phyloP scores from a whole-genome alignment of 2,113 vertebrate species.

The Callaeas wilsoni region DNA sequence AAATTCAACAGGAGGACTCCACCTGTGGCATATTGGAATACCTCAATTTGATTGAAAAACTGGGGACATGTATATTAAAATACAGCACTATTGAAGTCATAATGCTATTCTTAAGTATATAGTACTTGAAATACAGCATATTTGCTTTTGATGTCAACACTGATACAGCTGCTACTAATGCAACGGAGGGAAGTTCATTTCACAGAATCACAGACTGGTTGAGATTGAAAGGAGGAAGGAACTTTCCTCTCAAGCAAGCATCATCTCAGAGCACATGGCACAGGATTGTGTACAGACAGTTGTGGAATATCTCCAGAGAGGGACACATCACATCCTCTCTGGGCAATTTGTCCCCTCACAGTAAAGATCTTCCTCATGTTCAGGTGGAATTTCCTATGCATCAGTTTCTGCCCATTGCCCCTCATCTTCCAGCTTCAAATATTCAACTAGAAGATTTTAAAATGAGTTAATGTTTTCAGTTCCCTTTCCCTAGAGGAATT shows the following conservation, averaged over 20 bases:
- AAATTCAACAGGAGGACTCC: not conserved
- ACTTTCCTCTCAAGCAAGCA: not conserved
- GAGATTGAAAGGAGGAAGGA: no score
- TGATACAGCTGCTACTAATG: not conserved
- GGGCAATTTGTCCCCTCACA: accelerated
- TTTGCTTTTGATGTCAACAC: not conserved
- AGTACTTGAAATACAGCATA: not conserved
- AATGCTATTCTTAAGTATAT: not conserved
- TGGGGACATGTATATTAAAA: not conserved
- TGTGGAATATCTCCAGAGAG: not conserved
- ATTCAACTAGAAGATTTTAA: not conserved
- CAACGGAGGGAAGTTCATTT: not conserved
- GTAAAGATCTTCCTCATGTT: not conserved
- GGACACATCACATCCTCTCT: not conserved
- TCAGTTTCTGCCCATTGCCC: not conserved
- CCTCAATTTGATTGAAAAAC: not conserved
- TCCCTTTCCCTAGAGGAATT: not conserved
- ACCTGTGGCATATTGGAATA: not conserved
- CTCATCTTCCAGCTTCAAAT: not conserved
- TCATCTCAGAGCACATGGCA: not conserved
- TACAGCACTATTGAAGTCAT: not conserved
- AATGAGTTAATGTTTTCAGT: not conserved
- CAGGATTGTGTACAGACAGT: not conserved
- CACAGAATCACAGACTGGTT: not conserved
- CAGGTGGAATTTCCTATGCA: not conserved